These are phyloP conservation scores for Panthera leo DNA, from an alignment of 2,113 vertebrate species.

Conservation along the genomic window DNA sequence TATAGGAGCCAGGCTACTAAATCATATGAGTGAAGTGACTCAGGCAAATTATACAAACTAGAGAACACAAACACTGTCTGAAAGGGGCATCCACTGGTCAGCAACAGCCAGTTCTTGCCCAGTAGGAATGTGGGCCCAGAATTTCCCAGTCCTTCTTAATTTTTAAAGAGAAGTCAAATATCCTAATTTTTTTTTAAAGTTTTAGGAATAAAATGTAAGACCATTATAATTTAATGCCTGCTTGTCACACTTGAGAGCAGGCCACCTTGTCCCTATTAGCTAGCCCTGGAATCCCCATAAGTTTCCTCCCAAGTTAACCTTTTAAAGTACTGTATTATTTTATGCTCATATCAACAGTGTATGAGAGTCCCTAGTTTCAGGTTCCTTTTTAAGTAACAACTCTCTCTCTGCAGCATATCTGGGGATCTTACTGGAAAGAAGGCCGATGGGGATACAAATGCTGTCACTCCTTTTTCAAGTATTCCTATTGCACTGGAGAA, in stretches of 20 bases:
- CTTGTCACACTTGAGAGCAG: not conserved
- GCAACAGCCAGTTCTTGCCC: not conserved
- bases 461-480: constrained; percentile 97
- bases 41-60: not conserved
- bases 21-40: not conserved
- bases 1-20: not conserved
- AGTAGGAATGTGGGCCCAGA: not conserved
- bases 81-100: not conserved
- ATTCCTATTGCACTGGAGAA: constrained; percentile 97
- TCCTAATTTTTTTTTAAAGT: not conserved
- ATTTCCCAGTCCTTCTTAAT: not conserved
- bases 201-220: not conserved
- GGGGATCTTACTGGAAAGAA: constrained; percentile 98
- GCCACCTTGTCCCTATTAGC: not conserved
- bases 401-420: constrained; percentile 90
- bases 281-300: not conserved
- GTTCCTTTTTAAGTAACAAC: not conserved
- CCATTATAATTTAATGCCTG: not conserved
- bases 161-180: not conserved
- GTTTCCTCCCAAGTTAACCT: not conserved
- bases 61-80: not conserved
- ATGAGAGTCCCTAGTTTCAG: not conserved
- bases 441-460: constrained; percentile 97
- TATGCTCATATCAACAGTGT: not conserved
- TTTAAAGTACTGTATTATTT: not conserved